These are phyloP conservation scores for Ennomos quercinarius DNA, from an alignment of 2,888 invertebrate species.

Conservation along the genomic window DNA sequence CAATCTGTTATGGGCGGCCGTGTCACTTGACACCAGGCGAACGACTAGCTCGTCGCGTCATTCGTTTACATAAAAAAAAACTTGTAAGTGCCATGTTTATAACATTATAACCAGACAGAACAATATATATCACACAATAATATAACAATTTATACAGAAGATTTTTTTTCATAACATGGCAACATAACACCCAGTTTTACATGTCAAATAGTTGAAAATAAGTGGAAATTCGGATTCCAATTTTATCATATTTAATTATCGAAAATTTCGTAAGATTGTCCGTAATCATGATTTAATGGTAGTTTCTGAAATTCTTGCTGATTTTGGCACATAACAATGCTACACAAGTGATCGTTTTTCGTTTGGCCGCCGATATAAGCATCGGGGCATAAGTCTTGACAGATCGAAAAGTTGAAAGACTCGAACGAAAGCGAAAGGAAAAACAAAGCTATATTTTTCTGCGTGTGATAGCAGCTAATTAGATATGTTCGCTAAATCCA, in stretches of 20 bases:
- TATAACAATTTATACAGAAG: no score
- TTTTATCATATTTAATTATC: no score
- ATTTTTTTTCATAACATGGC: slow-evolving; percentile 1
- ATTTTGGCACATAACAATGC: slow-evolving; percentile 39
- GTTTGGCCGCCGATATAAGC: slow-evolving; percentile 6
- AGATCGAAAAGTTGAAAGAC: slow-evolving; percentile 34
- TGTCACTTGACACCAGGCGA: no score
- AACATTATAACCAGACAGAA: no score
- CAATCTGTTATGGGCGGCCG: no score
- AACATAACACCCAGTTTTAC: slow-evolving; percentile 35
- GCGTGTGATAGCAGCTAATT: slow-evolving; percentile 39
- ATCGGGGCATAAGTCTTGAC: slow-evolving; percentile 55
- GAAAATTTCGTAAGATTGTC: slow-evolving; percentile 1
- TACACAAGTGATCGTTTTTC: slow-evolving; percentile 36
- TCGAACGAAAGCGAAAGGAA: slow-evolving; percentile 50
- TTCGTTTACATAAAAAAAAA: no score
- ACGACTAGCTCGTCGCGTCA: no score
- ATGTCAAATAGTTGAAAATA: slow-evolving; percentile 53
- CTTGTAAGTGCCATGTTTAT: no score
- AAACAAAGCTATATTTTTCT: slow-evolving; percentile 60
- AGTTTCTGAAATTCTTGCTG: slow-evolving; percentile 30
- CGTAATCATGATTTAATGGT: slow-evolving; percentile 49
- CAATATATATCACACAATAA: no score
- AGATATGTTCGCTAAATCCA: slow-evolving; percentile 77
- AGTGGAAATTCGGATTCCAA: slow-evolving; percentile 26